These are phyloP conservation scores for Anticlea derivata DNA, from an alignment of 2,888 invertebrate species.

Conservation along the genomic window DNA sequence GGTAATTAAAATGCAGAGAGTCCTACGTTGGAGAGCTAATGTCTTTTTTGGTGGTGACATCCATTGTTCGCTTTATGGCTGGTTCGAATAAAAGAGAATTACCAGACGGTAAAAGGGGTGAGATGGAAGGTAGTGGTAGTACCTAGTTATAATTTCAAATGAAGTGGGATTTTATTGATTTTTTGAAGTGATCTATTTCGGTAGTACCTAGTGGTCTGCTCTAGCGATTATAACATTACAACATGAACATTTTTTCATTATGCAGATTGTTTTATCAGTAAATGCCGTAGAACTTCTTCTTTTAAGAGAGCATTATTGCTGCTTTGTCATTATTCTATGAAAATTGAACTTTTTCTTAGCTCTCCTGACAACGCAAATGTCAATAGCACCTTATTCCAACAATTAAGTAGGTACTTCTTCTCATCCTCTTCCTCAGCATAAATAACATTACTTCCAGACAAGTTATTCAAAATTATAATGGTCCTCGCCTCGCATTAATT, in stretches of 20 bases:
- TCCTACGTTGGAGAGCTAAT: slow-evolving; percentile 49
- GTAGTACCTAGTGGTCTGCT: too few species aligned
- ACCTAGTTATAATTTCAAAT: neutral
- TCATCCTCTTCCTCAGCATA: neutral
- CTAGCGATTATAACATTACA: too few species aligned
- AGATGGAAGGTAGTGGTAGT: neutral
- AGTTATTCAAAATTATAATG: slow-evolving; percentile 8
- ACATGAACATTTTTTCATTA: too few species aligned
- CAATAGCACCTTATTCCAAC: too few species aligned
- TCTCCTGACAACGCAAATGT: too few species aligned
- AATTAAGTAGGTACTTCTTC: neutral
- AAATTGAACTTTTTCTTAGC: too few species aligned
- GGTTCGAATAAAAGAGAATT: slow-evolving; percentile 17
- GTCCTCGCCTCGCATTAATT: slow-evolving; percentile 8
- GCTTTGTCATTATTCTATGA: too few species aligned
- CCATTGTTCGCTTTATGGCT: slow-evolving; percentile 22
- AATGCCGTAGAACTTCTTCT: too few species aligned
- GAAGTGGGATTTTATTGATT: neutral
- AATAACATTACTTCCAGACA: slow-evolving; percentile 2
- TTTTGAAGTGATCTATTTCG: too few species aligned
- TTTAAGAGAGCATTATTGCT: too few species aligned
- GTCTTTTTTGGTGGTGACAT: slow-evolving; percentile 45
- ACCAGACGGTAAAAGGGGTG: neutral
- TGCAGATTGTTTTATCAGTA: too few species aligned
- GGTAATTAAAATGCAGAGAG: slow-evolving; percentile 58